These are phyloP conservation scores for Thumatha senex DNA, from an alignment of 2,888 invertebrate species.

Conservation along the genomic window DNA sequence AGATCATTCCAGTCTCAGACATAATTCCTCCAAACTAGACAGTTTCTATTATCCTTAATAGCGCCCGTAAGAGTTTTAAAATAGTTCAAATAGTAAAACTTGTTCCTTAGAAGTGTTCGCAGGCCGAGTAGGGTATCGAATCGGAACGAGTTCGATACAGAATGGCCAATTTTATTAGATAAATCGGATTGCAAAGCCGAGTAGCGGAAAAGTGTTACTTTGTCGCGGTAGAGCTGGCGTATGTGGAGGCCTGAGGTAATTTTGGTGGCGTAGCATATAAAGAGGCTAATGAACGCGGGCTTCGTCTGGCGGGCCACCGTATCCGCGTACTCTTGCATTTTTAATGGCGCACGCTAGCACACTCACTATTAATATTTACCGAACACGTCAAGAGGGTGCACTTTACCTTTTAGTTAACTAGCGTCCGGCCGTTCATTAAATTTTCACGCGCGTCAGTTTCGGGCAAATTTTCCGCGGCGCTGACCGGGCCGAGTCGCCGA, in stretches of 20 bases:
- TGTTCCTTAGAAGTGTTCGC: constrained; percentile 71
- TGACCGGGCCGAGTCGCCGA: constrained; percentile 73
- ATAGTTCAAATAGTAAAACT: constrained; percentile 75
- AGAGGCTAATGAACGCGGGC: constrained; percentile 68
- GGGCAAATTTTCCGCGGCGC: constrained; percentile 82
- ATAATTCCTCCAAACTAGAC: constrained; percentile 74
- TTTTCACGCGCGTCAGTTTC: constrained; percentile 84
- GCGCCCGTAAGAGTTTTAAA: constrained; percentile 80
- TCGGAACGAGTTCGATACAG: constrained; percentile 69
- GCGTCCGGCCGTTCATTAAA: constrained; percentile 84
- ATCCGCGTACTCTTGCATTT: constrained; percentile 81
- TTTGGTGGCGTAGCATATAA: constrained; percentile 52
- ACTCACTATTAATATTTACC: constrained; percentile 83
- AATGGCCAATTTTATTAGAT: constrained; percentile 74
- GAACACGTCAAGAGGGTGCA: constrained; percentile 84
- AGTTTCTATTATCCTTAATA: constrained; percentile 81
- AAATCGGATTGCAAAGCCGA: constrained; percentile 58
- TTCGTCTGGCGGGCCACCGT: constrained; percentile 49
- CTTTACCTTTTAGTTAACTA: constrained; percentile 84
- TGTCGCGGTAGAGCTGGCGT: constrained; percentile 30
- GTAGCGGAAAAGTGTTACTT: constrained; percentile 50
- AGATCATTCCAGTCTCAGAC: constrained; percentile 69
- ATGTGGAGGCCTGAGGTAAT: constrained; percentile 44
- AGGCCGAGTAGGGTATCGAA: constrained; percentile 64
- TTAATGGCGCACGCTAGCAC: constrained; percentile 80